Base-by-base conservation (phyloP, 2,888 invertebrate genomes). In the Bombylius major region DNA sequence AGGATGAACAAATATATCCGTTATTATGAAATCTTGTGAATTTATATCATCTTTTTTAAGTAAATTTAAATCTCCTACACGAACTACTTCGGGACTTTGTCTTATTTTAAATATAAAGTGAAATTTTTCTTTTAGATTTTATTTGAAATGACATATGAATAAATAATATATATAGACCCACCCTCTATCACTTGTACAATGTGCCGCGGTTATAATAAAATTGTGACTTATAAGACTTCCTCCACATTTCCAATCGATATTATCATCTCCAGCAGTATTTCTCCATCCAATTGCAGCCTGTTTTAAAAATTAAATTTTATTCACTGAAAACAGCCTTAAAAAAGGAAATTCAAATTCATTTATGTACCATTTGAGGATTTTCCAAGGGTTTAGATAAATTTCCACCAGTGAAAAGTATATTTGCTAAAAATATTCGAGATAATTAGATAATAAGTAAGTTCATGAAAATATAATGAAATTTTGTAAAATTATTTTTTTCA, bases 61-160 rank as follows among this genome's bases (percentile, higher is more conserved):
- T 14, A 79, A 65, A 64, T 77, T 76, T 33, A 76, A 68, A 57
- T 76, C 77, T 3, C 79, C 79, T 14, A 79, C 66, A 59, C 78
- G 71, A 0, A 78, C 75, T 54, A 71, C 60, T 55, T 70, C 1
- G 60, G 53, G 36, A 62, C 56, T 12, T 65, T 64, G 11, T 13
- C 23, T 23, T n/a, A 5, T 33, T n/a, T 36, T 14, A 39, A 36
- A 47, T 11, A 32, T 9, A 32, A 6, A 5, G 31, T 32, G 12
- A 31, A 32, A 31, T 32, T 9, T 47, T 32, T 32, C 1, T 3
- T 36, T 36, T 36, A 7, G 5, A 7, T 36, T 36, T 36, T 36
- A 8, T 36, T 5, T 5, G 8, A 36, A 7, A 36, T 36, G 9
- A 9, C 6, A 1, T 8, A 36, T 8, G 9, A 36, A 36, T 8